Conservation (phyloP, 1,140 invertebrate species). For the Diprion similis region DNA sequence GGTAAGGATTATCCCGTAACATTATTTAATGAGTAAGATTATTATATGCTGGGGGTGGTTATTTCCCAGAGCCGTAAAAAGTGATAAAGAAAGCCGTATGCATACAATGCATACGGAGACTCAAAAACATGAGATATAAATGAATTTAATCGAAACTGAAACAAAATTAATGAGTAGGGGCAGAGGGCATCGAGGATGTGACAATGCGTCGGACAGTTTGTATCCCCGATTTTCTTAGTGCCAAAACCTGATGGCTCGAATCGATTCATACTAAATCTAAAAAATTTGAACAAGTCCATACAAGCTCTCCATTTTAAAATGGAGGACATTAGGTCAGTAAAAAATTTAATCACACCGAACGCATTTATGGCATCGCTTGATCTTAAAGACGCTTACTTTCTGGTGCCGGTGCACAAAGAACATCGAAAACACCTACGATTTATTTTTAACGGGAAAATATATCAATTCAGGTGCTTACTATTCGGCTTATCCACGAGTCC, state of each 20-base stretch:
- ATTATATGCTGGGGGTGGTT: too few relatives aligned
- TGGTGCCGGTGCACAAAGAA: not conserved
- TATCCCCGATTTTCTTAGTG: slow-evolving; percentile 42
- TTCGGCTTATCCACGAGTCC: slow-evolving; percentile 18
- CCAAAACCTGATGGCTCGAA: slow-evolving; percentile 44
- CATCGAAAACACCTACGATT: not conserved
- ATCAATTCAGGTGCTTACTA: not conserved
- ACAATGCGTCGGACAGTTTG: too few relatives aligned
- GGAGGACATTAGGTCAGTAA: slow-evolving; percentile 24
- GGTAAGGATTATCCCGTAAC: too few relatives aligned
- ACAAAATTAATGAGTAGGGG: too few relatives aligned
- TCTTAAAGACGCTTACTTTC: not conserved
- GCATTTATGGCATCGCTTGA: slow-evolving; percentile 25
- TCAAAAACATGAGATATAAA: too few relatives aligned
- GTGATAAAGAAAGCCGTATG: too few relatives aligned
- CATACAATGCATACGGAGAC: too few relatives aligned
- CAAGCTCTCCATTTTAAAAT: slow-evolving; percentile 29
- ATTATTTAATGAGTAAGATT: too few relatives aligned
- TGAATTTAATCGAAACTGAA: too few relatives aligned
- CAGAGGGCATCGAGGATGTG: too few relatives aligned
- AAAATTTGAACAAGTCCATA: slow-evolving; percentile 25
- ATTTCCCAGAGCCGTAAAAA: too few relatives aligned
- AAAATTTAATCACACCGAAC: slow-evolving; percentile 10
- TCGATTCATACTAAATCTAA: slow-evolving; percentile 31
- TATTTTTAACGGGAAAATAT: not conserved